Evolutionary conservation across 2,113 vertebrate genomes (phyloP), one percentile per base, ranked within the genome.

Genomic region (Chauna torquata): DNA sequence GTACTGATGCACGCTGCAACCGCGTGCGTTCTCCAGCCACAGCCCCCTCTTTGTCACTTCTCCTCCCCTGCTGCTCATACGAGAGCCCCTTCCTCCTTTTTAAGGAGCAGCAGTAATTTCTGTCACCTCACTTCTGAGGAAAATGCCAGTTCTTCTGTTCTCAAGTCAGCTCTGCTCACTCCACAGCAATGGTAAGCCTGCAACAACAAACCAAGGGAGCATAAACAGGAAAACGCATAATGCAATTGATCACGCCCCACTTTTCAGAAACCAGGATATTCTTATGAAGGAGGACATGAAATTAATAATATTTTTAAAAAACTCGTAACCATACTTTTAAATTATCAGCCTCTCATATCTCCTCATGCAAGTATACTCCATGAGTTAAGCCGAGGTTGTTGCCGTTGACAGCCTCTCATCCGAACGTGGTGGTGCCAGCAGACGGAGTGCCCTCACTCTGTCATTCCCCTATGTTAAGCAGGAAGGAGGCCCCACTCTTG

Each of bases 241-340:
- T 2, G 18, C 17, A 5, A 40, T 5, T 61, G 66, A 16, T 28
- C 34, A 12, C 2, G 44, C 52, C 81, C 77, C 27, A 8, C n/a
- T 74, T 23, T 57, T 50, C 76, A 59, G 44, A 80, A 82, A 69
- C n/a, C 58, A 28, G 50, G 12, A 22, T 11, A 36, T 5, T 19
- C 66, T 40, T 24, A 34, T 1, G 2, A 42, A 65, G 32, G n/a
- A 79, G 23, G n/a, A 32, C 0, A 0, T 12, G 34, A 34, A 15
- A 62, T 79, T 16, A 75, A 62, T 32, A 70, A 9, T 4, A 1
- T 57, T 16, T 22, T 23, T 49, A 11, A 12, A 49, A 27, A 69
- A 34, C 12, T 12, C 25, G 4, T 16, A 77, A 16, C 22, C 8
- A 4, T 17, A 11, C 28, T 76, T 88, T 59, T 14, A 64, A 65